These are phyloP conservation scores for Malaclemys terrapin DNA, from an alignment of 2,113 vertebrate genomes.

Conservation along the genomic window DNA sequence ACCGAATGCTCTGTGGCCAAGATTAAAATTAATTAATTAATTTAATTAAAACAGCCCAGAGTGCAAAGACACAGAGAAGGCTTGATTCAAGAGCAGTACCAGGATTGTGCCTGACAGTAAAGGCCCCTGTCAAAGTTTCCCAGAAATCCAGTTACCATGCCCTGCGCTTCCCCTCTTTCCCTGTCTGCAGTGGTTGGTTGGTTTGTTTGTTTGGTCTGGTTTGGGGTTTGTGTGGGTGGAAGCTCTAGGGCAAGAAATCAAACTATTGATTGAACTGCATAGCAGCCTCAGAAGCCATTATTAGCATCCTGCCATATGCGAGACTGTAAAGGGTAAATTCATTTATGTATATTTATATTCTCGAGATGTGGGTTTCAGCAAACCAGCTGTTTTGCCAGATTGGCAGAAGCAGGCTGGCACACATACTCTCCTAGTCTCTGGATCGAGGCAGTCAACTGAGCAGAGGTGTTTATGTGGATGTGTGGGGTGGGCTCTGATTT, in stretches of 20 bases:
- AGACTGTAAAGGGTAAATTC: slow-evolving; percentile 29
- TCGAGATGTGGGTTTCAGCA: neutral
- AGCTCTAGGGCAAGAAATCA: slow-evolving; percentile 73
- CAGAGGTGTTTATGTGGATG: neutral
- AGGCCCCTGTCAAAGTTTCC: neutral
- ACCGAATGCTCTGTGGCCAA: slow-evolving; percentile 60
- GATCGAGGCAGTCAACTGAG: neutral
- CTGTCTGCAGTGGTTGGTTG: neutral
- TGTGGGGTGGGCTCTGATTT: neutral
- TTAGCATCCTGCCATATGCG: slow-evolving; percentile 37
- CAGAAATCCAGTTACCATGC: neutral
- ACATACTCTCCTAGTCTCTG: neutral
- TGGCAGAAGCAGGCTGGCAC: neutral
- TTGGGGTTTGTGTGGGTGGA: neutral
- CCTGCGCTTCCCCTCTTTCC: accelerated
- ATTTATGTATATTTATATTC: slow-evolving; percentile 54
- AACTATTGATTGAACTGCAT: slow-evolving; percentile 70
- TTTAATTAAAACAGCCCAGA: neutral
- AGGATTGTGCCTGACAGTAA: neutral
- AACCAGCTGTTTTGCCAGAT: neutral
- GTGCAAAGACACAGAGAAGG: neutral
- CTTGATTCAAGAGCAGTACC: neutral
- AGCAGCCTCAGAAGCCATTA: slow-evolving; percentile 48
- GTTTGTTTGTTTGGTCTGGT: neutral
- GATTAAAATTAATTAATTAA: slow-evolving; percentile 18